phyloP scores from a whole-genome alignment of 1,140 invertebrate genomes.

The Hylaeus volcanicus region DNA sequence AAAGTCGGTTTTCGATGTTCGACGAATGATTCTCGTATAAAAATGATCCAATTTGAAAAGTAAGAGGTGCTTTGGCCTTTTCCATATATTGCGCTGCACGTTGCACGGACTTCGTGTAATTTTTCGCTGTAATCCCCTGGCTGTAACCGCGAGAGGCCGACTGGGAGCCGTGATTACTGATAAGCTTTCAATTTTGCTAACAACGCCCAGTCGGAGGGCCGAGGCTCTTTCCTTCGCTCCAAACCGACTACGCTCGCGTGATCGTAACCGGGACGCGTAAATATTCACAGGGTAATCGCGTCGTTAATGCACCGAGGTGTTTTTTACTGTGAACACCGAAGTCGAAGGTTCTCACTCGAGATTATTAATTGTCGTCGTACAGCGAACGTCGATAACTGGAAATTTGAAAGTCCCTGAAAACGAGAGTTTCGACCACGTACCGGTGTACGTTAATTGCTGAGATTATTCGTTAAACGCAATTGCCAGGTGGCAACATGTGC shows the following conservation, averaged over 20 bases:
- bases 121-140: too few species aligned
- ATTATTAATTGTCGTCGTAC: not conserved
- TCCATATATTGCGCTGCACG: too few species aligned
- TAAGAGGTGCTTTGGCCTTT: too few species aligned
- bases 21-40: too few species aligned
- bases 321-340: not conserved
- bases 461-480: not conserved
- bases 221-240: not conserved
- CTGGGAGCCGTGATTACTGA: not conserved
- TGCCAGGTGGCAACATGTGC: not conserved
- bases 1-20: too few species aligned
- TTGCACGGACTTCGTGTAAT: too few species aligned
- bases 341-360: not conserved
- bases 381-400: not conserved
- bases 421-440: not conserved
- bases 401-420: not conserved
- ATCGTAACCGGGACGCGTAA: not conserved
- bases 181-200: slow-evolving; percentile 40
- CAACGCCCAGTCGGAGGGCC: not conserved
- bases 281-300: not conserved
- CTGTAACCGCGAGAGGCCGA: too few species aligned
- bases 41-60: too few species aligned
- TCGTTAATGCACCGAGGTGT: not conserved
- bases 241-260: not conserved
- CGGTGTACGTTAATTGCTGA: not conserved